Evolutionary conservation across 2,113 vertebrate genomes (phyloP), one percentile per base, ranked within the genome.

Genomic region (Corynorhinus townsendii): DNA sequence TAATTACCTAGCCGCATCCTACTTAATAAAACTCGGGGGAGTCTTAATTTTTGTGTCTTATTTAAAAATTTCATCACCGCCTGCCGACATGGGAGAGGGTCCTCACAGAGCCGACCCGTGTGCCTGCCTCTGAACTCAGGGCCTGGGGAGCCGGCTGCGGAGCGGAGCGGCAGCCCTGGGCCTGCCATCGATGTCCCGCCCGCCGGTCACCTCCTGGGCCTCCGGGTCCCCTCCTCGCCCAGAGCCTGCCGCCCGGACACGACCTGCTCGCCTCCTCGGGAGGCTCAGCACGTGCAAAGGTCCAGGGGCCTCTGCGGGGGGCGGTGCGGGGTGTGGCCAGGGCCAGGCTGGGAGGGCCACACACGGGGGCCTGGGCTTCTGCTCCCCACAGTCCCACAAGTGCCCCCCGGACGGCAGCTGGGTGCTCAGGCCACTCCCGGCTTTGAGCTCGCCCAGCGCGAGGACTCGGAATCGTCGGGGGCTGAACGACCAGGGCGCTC

Each of bases 11-110:
- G 94, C 96, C 97, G 96, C 97, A 97, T 97, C 96, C 96, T 96
- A 91, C 97, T 98, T 98, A 98, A 98, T 98, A 98, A 98, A 98
- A 97, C 98, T 98, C 98, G 1, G 91, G 97, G 97, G 98, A 96
- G 87, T 98, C 98, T 98, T 98, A 96, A 96, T 97, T 97, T 96
- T 91, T 95, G 83, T 43, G 79, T 35, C 75, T 97, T 93, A 96
- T 94, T 96, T 97, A 96, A 96, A 97, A 95, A 80, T 95, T 84
- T 91, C 86, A 91, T 96, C 7, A 76, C 56, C 11, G 73, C 33
- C 76, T 94, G 54, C 69, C 66, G 45, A 38, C 45, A 11, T 8
- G 5, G 81, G 72, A 40, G 85, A 54, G 49, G 86, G 73, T 49
- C 83, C 79, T 88, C 1, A 0, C 40, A 59, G 35, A 94, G 62